A percentile compares a stretch with the other conserved stretches of the same genome.
Conservation (phyloP, 1,140 invertebrate species). For the Hydropsyche tenuis region DNA sequence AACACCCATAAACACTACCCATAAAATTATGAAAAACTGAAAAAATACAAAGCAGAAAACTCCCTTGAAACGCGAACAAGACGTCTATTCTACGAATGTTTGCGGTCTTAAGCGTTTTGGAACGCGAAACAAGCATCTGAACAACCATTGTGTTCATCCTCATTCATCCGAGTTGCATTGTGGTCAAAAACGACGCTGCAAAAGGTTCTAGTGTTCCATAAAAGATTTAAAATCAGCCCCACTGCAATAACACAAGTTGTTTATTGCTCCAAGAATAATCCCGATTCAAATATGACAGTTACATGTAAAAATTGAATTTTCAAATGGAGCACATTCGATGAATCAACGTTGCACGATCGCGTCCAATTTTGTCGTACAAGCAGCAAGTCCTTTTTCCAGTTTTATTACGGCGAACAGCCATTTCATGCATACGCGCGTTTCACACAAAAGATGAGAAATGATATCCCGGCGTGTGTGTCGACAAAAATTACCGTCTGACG, state of each 20-base stretch:
- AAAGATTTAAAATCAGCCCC: background rate
- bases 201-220: background rate
- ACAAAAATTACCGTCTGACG: conserved; percentile 24
- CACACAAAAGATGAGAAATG: conserved; percentile 30
- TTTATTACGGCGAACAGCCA: conserved; percentile 19
- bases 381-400: background rate
- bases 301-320: no score
- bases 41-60: no score
- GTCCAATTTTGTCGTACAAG: background rate
- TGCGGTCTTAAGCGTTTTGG: no score
- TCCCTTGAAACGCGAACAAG: no score
- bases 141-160: conserved; percentile 15
- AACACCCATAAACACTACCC: no score
- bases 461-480: background rate
- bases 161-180: conserved; percentile 11
- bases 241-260: conserved; percentile 4
- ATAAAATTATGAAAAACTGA: no score
- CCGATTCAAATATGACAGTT: no score
- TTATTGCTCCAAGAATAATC: background rate
- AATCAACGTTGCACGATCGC: no score
- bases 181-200: background rate
- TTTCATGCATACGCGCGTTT: conserved; percentile 16
- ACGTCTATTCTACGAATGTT: no score
- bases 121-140: conserved; percentile 6
- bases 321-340: no score